Percentiles rank a stretch among this genome's conserved stretches.
These are phyloP conservation scores for Neodiprion pinetum DNA, from an alignment of 1,140 invertebrate genomes.

Conservation along the genomic window DNA sequence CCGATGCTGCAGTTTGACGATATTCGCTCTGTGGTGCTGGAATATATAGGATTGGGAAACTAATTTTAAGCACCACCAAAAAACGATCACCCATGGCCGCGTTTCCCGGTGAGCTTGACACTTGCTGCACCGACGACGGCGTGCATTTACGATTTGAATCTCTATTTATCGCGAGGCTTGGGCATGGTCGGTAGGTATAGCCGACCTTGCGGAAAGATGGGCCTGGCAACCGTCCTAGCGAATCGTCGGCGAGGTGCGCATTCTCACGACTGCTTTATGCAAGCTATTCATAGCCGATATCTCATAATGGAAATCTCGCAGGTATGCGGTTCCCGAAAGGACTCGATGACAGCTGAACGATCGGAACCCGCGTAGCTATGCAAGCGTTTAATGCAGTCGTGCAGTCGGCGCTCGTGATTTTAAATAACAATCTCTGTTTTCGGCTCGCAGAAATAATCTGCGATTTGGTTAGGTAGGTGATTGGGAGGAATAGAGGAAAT, in stretches of 20 bases:
- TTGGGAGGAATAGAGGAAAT: no score
- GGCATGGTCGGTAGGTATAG: neutral
- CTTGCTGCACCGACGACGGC: neutral
- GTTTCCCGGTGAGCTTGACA: neutral
- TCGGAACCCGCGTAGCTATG: no score
- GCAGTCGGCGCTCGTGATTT: no score
- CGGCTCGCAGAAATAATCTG: no score
- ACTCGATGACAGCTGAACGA: no score
- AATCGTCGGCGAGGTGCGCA: constrained; percentile 1
- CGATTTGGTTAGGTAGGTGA: no score
- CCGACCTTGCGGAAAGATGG: neutral
- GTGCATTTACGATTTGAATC: constrained; percentile 7
- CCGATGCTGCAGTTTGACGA: neutral
- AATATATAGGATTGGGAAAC: neutral
- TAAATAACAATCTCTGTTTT: no score
- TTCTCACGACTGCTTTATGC: neutral
- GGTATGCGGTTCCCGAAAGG: no score
- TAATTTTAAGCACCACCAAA: neutral
- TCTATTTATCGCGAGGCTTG: constrained; percentile 7
- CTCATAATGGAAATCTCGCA: neutral
- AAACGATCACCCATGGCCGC: neutral
- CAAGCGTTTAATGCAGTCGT: no score
- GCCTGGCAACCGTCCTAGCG: constrained; percentile 6
- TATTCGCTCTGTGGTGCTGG: neutral
- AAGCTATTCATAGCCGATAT: constrained; percentile 5